These are phyloP conservation scores for Pseudochirops corinnae DNA, from an alignment of 2,797 vertebrate genomes.

Conservation along the genomic window DNA sequence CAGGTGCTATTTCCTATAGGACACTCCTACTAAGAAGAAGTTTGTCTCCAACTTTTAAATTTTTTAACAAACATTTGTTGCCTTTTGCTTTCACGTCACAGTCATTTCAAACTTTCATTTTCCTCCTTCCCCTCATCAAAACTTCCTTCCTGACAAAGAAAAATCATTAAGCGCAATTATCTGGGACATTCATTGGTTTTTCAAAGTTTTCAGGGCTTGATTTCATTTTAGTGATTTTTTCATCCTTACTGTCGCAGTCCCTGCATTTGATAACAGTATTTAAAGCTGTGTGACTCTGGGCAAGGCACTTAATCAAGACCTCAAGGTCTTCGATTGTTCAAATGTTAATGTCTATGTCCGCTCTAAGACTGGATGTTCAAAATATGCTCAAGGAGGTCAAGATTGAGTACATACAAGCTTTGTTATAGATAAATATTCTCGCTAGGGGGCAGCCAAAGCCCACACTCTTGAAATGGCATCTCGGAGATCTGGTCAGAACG, in stretches of 20 bases:
- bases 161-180: background rate
- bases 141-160: background rate
- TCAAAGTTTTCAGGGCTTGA: background rate
- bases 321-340: background rate
- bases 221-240: background rate
- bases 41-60: background rate
- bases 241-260: background rate
- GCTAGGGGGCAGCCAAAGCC: background rate
- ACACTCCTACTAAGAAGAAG: background rate
- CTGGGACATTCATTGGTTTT: background rate
- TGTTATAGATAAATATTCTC: too few species aligned
- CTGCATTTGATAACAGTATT: background rate
- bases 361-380: background rate
- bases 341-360: background rate
- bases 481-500: background rate
- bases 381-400: background rate
- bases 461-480: background rate
- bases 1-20: background rate
- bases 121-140: background rate
- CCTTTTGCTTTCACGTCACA: background rate
- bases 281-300: background rate
- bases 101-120: background rate
- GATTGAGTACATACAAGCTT: rapidly evolving
- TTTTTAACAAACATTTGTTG: background rate
- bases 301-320: background rate